Evolutionary conservation across 2,888 invertebrate species (phyloP), one percentile per base, ranked within the genome.

Genomic region (Caenorhabditis sp.): DNA sequence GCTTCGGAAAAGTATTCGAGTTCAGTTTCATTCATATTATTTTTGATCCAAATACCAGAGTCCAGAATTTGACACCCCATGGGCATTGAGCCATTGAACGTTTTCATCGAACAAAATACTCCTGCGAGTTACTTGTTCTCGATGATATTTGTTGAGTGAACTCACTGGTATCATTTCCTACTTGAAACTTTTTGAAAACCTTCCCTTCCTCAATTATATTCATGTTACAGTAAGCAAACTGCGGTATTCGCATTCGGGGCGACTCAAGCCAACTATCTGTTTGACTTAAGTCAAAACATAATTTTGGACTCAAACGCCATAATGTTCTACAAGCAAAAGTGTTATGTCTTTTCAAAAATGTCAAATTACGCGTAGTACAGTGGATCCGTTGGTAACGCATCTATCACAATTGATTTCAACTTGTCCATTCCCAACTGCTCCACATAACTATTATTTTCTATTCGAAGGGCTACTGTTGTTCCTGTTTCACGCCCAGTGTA

Each of bases 51-150:
- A 56, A 68, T 26, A 13, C 61, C 70, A 26, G 22, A 11, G 22
- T 70, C 61, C 18, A 70, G 13, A 53, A 70, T 40, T n/a, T 70
- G 70, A 53, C 70, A 70, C 2, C 61, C 70, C 6, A 60, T 2
- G 15, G 70, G 70, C 61, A 70, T 70, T 0, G 35, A 37, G 0
- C 11, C 37, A 20, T 61, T 50, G n/a, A 70, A 61, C 32, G 13
- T 13, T 61, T 51, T 18, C 51, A 60, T 35, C 0, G 61, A 61
- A 50, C 70, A 70, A n/a, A 51, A 70, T 1, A 70, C 9, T 40
- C 51, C 70, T 70, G 26, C n/a, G 51, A 15, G 22, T 28, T 15
- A 18, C 9, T 9, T 60, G 13, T 18, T 40, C 20, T 40, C 1
- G 22, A 35, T 2, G 4, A 58, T n/a, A n/a, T n/a, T n/a, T n/a